Base-by-base conservation (phyloP, 1,140 invertebrate genomes). In the Zaprionus davidi region DNA sequence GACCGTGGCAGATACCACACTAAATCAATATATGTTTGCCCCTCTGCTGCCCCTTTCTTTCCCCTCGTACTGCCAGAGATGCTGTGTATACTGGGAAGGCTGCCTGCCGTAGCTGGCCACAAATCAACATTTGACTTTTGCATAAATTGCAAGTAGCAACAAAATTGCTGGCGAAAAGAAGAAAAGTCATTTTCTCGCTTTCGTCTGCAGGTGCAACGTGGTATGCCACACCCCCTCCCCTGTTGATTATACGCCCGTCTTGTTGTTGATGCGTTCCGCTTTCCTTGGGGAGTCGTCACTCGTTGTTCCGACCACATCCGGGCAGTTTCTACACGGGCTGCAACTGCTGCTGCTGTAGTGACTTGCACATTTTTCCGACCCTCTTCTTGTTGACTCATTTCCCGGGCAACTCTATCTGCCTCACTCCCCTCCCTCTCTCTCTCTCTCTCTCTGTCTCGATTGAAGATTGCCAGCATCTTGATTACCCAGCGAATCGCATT, bases 51-150 rank as follows among this genome's bases (percentile, higher is more conserved):
- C n/a, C n/a, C n/a, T n/a, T n/a, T n/a, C 41, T 71, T 53, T 55
- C 31, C n/a, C 26, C 17, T 72, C 64, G 63, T 7, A n/a, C 31
- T 66, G 31, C 38, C 1, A 5, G 56, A 44, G 68, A 31, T 4
- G 51, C 71, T 71, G 46, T 20, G 24, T 60, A 31, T 6, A 11
- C 34, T 12, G 36, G 36, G 36, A 4, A 15, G 36, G n/a, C 57
- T 63, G 59, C 41, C 41, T 41, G 53, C 51, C 51, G 69, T 69
- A 46, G 59, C 65, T 63, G 77, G 68, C 78, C 76, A 88, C 85
- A 88, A 88, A 88, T 88, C 85, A 88, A 88, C 82, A 90, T 90
- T 88, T 90, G 85, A 88, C 85, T 88, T 88, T 80, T 90, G 85
- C 85, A 86, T 88, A 88, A 88, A 88, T 88, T 88, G 85, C 85